Evolutionary conservation across 2,113 vertebrate species (phyloP), one percentile per base, ranked within the genome.

Genomic region (Phylloscopus whistleri): DNA sequence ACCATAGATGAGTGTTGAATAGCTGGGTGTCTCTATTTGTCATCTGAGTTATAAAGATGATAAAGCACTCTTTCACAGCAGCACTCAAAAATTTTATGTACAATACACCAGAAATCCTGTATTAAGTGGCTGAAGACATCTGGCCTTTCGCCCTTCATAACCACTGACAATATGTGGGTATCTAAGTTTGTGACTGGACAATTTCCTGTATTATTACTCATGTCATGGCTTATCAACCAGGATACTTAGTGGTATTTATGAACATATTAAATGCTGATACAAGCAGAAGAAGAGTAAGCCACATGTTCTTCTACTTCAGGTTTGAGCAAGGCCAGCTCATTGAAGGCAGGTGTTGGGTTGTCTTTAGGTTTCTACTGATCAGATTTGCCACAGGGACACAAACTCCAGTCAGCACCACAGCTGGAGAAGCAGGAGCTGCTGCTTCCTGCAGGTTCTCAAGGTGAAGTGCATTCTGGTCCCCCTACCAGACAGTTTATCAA

Each of bases 401-500:
- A 90, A 99, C 98, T 92, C 99, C 98, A 5, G 98, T 98, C 26
- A 99, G 97, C 82, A 98, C 98, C 88, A 97, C 98, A 99, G 98
- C 2, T 5, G 7, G 49, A 46, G 98, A 98, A 31, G 98, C 98
- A 1, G 98, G 98, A 90, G 98, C 96, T 91, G 97, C 98, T 3
- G 98, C 98, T 95, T 98, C 98, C 96, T 98, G 96, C 77, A 99
- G 98, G 89, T 98, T 98, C 53, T 98, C 88, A 13, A 99, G 97
- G 87, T 98, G 97, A 66, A 98, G 97, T 48, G 97, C 97, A 37
- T 97, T 97, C 95, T 97, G 97, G 84, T 99, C 98, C 91, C 99
- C 98, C 90, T 98, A 96, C 28, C 94, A 97, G 89, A 98, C 78
- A 98, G 93, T 94, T 98, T 98, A 31, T 98, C 98, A 82, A 98